These are phyloP conservation scores for Leucopsar rothschildi DNA, from an alignment of 2,113 vertebrate genomes.

Conservation along the genomic window DNA sequence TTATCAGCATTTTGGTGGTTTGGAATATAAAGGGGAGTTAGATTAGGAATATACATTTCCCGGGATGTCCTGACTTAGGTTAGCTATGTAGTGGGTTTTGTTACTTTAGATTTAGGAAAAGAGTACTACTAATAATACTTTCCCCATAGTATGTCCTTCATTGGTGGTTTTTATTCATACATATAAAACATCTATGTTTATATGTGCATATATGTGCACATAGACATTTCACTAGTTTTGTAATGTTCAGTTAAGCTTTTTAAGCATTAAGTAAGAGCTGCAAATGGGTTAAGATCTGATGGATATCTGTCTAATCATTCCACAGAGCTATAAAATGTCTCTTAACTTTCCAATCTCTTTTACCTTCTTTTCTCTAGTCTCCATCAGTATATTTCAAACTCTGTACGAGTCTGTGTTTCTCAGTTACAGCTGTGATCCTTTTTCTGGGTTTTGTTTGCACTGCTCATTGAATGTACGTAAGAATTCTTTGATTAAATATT, in stretches of 20 bases:
- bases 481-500: neutral
- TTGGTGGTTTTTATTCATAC: neutral
- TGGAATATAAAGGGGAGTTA: neutral
- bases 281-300: neutral
- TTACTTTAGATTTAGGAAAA: neutral
- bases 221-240: neutral
- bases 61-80: neutral
- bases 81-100: neutral
- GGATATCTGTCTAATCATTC: neutral
- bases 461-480: neutral
- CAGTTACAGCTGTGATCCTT: neutral
- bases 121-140: neutral
- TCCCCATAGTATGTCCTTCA: neutral
- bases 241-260: neutral
- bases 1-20: neutral
- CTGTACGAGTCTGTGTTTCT: neutral
- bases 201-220: no score
- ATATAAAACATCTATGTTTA: neutral
- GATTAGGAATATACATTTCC: neutral
- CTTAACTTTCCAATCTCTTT: neutral
- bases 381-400: neutral
- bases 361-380: neutral
- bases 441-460: neutral
- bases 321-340: neutral
- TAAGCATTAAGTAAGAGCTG: neutral